phyloP scores from a whole-genome alignment of 64 coral and sea anemone species.

The Stichodactyla helianthus region DNA sequence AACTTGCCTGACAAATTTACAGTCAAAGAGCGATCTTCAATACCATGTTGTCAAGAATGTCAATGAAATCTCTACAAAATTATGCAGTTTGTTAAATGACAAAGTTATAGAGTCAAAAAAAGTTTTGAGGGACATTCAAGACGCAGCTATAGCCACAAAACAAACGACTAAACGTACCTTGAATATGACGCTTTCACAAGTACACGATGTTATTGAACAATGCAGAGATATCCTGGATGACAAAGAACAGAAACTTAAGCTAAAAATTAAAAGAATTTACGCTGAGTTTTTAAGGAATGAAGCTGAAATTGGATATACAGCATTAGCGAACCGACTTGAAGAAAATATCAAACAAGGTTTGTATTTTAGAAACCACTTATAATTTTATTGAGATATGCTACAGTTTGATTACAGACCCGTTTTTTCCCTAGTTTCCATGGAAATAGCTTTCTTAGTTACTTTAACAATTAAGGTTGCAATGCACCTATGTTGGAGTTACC shows the following conservation, averaged over 20 bases:
- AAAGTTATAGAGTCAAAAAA: constrained; percentile 41
- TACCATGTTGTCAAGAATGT: constrained; percentile 65
- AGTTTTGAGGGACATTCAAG: constrained; percentile 21
- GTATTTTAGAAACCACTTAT: not conserved
- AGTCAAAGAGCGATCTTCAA: constrained; percentile 1
- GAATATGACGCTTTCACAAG: constrained; percentile 20
- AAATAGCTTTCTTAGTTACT: not conserved
- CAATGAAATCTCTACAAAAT: constrained; percentile 53
- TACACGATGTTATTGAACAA: constrained; percentile 43
- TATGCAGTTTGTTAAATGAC: constrained; percentile 49
- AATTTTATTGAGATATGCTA: not conserved
- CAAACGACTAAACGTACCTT: constrained; percentile 31
- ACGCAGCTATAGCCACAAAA: not conserved
- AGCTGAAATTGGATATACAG: not conserved
- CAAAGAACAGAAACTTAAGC: constrained; percentile 36
- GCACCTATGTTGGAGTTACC: not conserved
- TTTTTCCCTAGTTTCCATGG: not conserved
- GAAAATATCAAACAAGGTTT: not conserved
- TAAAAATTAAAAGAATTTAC: not conserved
- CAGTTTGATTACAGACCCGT: not conserved
- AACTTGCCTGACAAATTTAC: constrained; percentile 51
- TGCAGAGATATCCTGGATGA: constrained; percentile 43
- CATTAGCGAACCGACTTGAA: not conserved
- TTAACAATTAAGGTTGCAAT: not conserved
- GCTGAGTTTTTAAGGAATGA: not conserved